Base-by-base conservation (phyloP, 1,140 invertebrate genomes). In the Dufourea novaeangliae region DNA sequence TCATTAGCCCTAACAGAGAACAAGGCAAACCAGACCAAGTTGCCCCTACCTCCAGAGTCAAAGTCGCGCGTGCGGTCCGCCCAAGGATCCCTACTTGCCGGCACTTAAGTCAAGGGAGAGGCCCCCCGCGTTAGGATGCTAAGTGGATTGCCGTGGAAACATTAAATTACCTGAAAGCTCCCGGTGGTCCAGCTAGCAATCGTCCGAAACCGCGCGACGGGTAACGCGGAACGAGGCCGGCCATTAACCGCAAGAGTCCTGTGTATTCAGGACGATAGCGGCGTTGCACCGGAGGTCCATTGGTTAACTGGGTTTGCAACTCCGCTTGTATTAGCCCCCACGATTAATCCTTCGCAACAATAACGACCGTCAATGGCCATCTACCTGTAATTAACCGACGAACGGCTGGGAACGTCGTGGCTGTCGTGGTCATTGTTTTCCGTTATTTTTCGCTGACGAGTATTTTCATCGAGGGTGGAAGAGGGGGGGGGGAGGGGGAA, bases 211-310 rank as follows among this genome's bases (percentile, higher is more conserved):
- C 80, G 46, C 80, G 46, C 84, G 50, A 29, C 54, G 66, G 57
- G 64, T 81, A 68, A 81, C 69, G 66, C 52, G 34, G 70, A 66
- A 75, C 81, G 73, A 78, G 39, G 68, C 71, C 44, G 68, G 54
- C 74, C 74, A 78, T 85, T 84, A 74, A 78, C 80, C 83, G 54
- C 83, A 84, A 83, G 78, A 80, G 79, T 77, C 70, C 67, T 79
- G 54, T 68, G 74, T 78, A 71, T 52, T 74, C 63, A 69, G 39
- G 52, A 54, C 32, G 56, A 63, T 29, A 14, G 29, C 50, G 44
- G 4, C 57, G 39, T 46, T 46, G 52, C 61, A 61, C 37, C 34
- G 63, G 20, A 34, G 41, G 67, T 44, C 79, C 64, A 70, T 83
- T 68, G 29, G 57, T 34, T 79, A 69, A 79, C 63, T 70, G 46